phyloP scores from a whole-genome alignment of 2,888 invertebrate genomes.

The Sarcophaga caerulescens region DNA sequence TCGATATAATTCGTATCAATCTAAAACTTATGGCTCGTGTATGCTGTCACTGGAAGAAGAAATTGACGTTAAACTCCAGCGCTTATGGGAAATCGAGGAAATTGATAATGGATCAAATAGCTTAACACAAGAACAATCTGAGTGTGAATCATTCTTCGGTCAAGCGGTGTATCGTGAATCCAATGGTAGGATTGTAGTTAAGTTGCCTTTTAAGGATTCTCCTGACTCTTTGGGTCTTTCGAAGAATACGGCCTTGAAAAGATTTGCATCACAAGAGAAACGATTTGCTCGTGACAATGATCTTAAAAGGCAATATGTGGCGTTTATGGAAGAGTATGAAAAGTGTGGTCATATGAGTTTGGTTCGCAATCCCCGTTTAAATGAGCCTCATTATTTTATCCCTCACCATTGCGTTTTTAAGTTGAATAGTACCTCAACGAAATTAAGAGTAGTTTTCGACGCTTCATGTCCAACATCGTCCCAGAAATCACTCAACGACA shows the following conservation, averaged over 20 bases:
- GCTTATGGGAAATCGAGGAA: neutral
- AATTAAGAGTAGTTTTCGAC: conserved; percentile 16
- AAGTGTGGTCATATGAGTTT: conserved; percentile 80
- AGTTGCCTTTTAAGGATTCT: neutral
- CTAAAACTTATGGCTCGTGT: too few relatives aligned
- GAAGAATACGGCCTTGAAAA: neutral
- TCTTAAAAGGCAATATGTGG: conserved; percentile 33
- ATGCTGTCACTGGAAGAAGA: too few relatives aligned
- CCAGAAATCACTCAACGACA: too few relatives aligned
- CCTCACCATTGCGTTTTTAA: too few relatives aligned
- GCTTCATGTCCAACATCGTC: conserved; percentile 34
- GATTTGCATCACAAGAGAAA: conserved; percentile 5
- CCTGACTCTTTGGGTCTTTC: neutral
- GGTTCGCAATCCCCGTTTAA: conserved; percentile 14
- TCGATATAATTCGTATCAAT: too few relatives aligned
- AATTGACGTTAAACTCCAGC: neutral
- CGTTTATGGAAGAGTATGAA: conserved; percentile 35
- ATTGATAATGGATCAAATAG: neutral
- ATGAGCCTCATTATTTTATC: too few relatives aligned
- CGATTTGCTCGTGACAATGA: conserved; percentile 18
- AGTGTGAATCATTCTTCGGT: too few relatives aligned
- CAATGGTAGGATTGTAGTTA: conserved; percentile 7
- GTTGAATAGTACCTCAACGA: conserved; percentile 31
- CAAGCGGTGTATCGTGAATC: neutral
- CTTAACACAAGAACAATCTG: neutral